Conservation (phyloP, 2,797 vertebrate species). For the Myripristis murdjan region DNA sequence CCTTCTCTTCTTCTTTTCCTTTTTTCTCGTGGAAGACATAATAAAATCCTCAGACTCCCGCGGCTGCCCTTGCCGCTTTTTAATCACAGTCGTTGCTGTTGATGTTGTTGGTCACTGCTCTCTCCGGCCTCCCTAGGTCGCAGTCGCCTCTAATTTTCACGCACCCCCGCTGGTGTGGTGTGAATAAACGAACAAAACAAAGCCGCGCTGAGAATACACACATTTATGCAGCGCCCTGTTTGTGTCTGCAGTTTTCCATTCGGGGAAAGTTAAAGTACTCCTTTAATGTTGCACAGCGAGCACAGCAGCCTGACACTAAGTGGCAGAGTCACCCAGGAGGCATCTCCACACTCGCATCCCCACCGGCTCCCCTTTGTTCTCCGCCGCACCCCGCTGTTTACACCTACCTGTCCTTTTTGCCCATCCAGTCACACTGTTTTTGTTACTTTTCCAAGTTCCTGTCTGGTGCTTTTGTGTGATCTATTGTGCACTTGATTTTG, state of each 20-base stretch:
- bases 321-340: too few relatives aligned
- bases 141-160: constrained; percentile 1
- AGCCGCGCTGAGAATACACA: background rate
- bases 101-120: background rate
- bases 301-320: background rate
- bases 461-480: background rate
- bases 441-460: background rate
- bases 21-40: too few relatives aligned
- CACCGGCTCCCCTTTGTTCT: background rate
- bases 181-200: background rate
- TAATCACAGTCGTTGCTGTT: too few relatives aligned
- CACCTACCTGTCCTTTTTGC: constrained; percentile 3
- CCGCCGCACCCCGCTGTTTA: background rate
- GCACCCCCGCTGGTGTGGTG: background rate
- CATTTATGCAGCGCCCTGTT: background rate
- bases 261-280: constrained; percentile 5
- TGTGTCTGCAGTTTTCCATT: constrained; percentile 16
- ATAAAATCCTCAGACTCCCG: too few relatives aligned
- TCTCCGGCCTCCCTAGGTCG: constrained; percentile 11
- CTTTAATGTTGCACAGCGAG: background rate
- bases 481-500: too few relatives aligned
- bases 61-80: too few relatives aligned
- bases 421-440: background rate
- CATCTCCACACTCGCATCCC: background rate
- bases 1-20: too few relatives aligned